Base-by-base conservation (phyloP, 2,888 invertebrate genomes). In the Subacronicta megacephala region DNA sequence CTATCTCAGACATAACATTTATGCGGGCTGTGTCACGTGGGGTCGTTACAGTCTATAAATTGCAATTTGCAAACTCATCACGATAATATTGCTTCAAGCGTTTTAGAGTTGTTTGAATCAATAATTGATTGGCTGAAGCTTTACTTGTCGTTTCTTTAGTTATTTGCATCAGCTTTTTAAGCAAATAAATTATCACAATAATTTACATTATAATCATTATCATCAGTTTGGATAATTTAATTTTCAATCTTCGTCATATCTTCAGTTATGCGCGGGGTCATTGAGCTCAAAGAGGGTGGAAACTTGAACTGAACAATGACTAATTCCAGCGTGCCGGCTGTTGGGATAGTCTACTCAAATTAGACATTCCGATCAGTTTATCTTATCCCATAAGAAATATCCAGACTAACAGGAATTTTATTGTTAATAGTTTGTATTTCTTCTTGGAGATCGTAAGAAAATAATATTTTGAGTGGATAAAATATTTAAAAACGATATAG, bases 1-100 rank as follows among this genome's bases (percentile, higher is more conserved):
- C 44, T 18, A 40, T 46, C 26, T 16, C 35, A 63, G 47, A 23
- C 47, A 29, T 18, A 38, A 47, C 35, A 64, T 64, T 29, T 16
- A 70, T 51, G 46, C 65, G 51, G 23, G 40, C 10, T 18, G 16
- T 50, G 37, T 44, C 65, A 47, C 72, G 72, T 65, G 72, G 50
- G 65, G 65, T 71, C 50, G 40, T 40, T 15, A 44, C 18, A 33
- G 44, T 51, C 59, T 66, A 57, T 65, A 58, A 57, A 66, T 71
- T 65, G 37, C 23, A 45, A 66, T 57, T 65, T 52, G 66, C 37
- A 41, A 51, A 58, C 18, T 16, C 29, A 45, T 18, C 37, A 42
- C 40, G 17, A 23, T 49, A 13, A 26, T 53, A 40, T 54, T 43
- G 43, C 40, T 37, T 69, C 36, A 9, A 47, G n/a, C 12, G 29